phyloP scores from a whole-genome alignment of 2,888 invertebrate genomes.

The Apodemia mormo region DNA sequence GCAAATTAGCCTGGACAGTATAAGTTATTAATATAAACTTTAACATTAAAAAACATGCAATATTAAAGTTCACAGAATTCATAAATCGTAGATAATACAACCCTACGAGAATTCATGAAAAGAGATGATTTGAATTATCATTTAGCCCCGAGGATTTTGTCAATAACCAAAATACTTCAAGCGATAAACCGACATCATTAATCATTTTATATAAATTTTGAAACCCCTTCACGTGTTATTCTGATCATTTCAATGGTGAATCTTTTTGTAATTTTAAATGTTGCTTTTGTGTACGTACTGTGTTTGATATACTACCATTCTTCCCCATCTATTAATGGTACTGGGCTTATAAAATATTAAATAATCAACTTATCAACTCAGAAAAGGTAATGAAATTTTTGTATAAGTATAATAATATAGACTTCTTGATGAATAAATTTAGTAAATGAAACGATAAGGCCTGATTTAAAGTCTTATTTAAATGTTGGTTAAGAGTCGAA shows the following conservation, averaged over 20 bases:
- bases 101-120: constrained; percentile 48
- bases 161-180: constrained; percentile 65
- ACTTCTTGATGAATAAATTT: too few relatives aligned
- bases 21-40: too few relatives aligned
- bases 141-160: constrained; percentile 58
- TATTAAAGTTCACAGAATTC: constrained; percentile 51
- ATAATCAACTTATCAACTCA: not conserved
- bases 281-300: not conserved
- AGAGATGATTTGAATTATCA: constrained; percentile 59
- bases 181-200: constrained; percentile 65
- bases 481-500: too few relatives aligned
- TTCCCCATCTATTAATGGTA: not conserved
- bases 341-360: not conserved
- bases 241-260: constrained; percentile 13
- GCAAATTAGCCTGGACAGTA: too few relatives aligned
- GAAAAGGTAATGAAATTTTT: too few relatives aligned
- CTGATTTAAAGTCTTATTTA: too few relatives aligned
- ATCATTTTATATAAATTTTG: constrained; percentile 58
- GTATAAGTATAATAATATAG: too few relatives aligned
- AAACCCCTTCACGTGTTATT: constrained; percentile 24
- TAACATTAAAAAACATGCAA: not conserved
- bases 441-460: too few relatives aligned
- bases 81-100: constrained; percentile 32
- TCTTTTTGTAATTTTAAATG: constrained; percentile 17
- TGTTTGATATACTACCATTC: not conserved